Evolutionary conservation across 2,113 vertebrate genomes (phyloP), one percentile per base, ranked within the genome.

Genomic region (Oryzias javanicus): DNA sequence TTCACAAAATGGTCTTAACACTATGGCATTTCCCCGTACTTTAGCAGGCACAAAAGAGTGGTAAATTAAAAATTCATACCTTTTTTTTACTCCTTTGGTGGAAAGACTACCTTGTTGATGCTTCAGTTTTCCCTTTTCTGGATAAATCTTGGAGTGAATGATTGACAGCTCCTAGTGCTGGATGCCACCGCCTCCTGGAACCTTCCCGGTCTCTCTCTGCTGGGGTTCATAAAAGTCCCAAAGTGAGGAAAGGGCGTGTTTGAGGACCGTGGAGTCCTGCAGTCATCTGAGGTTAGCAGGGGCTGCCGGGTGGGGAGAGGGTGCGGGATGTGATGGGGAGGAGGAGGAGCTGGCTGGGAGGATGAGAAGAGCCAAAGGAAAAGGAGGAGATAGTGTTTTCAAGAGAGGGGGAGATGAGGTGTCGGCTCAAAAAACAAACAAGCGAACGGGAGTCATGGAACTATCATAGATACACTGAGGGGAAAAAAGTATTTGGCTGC

Each of bases 91-190:
- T 35, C 29, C 29, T 35, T 35, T 35, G 64, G 48, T 1, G 35
- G 63, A 50, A 20, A 7, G 41, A 48, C 25, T 1, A 15, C 15
- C 49, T 63, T 66, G 60, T 8, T 55, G 66, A 44, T 35, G 50
- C 49, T 60, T 54, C 27, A 6, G 5, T 24, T 16, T 27, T 42
- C 20, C 49, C 55, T 40, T 12, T 5, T 4, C 20, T 51, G n/a
- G 18, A 49, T 2, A 52, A 47, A 47, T 40, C 10, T 35, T 35
- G 35, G 7, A 35, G 29, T 35, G 25, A 19, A 48, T 70, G 72
- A 78, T 12, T 60, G 82, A 72, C 78, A 63, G 65, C 60, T 80
- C 59, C 78, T 79, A 57, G 19, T 83, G 68, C 42, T 65, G 56
- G 42, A 49, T 14, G 66, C 46, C 52, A 60, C 18, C 29, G 41